Base-by-base conservation (phyloP, 1,140 invertebrate genomes). In the Drosophila dunni region DNA sequence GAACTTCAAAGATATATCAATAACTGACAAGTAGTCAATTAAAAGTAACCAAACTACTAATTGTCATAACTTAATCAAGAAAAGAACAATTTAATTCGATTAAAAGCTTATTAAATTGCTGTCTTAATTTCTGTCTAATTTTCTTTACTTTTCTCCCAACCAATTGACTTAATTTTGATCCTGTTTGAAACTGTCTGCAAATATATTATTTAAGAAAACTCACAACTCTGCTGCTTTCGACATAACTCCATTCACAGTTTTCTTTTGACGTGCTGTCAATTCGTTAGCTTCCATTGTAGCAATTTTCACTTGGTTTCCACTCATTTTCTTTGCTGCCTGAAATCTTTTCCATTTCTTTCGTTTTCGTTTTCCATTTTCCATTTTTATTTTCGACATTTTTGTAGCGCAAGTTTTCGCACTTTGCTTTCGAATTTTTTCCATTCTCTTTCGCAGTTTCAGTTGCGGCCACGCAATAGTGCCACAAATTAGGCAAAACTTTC, bases 401-500 rank as follows among this genome's bases (percentile, higher is more conserved):
- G 33, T 44, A 40, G 67, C 51, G 62, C 53, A 66, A 72, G 13
- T 72, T 72, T 66, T 72, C 38, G 38, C 69, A 66, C 56, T 73
- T 8, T 36, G 9, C 11, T 36, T 51, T 42, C 38, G 38, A 42
- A 48, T 67, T 57, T 56, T 42, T 8, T 36, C 54, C 15, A 33
- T 6, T 50, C 24, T 29, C 24, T 53, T 5, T 2, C 20, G 9
- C 51, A 56, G 50, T 42, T 70, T 42, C 34, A 40, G 34, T 38
- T 56, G 36, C 65, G 40, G 68, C 56, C 65, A 68, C 65, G 54
- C 64, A 40, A 58, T 58, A 34, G 44, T 60, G 46, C 80, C 75
- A 68, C 83, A 83, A 86, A 88, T 88, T 83, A 88, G 72, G 75
- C 53, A 73, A 81, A 86, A 63, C 68, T 79, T 86, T 78, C 61